Evolutionary conservation across 2,888 invertebrate species (phyloP), one percentile per base, ranked within the genome.

Genomic region (Hyles lineata): DNA sequence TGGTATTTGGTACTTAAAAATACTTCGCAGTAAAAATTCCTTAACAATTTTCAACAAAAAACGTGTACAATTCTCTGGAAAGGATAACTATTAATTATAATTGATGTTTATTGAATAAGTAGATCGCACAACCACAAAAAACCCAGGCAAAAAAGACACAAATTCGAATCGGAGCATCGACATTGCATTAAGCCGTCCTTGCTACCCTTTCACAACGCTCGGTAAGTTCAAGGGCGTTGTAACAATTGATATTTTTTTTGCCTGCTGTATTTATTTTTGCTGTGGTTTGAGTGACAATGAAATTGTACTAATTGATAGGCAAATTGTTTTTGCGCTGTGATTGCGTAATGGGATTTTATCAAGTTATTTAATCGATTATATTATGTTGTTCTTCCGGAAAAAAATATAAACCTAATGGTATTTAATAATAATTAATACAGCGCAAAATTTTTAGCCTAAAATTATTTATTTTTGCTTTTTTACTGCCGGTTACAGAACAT

Each of bases 131-230:
- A 55, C n/a, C 19, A 7, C n/a, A 55, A 55, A 55, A 55, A 55
- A 55, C 19, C n/a, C n/a, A 19, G 17, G n/a, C n/a, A 55, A 55
- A 52, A 52, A 55, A 55, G 43, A 6, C 55, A 55, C 19, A 55
- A 55, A 55, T 55, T 55, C 1, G 8, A 55, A 55, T n/a, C 19
- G 19, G n/a, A 6, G 55, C 55, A 55, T 55, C 25, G 17, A 61
- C 19, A 61, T 63, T 21, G 21, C 63, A 35, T 35, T 5, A n/a
- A 35, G 32, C 43, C 43, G 32, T 32, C 62, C 62, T 29, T 58
- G 58, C 43, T 59, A 61, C 32, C 67, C 67, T 67, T 67, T 67
- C 67, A 67, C 67, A 43, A 43, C 21, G 43, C 9, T 43, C 43
- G 11, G 43, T 67, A 67, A 67, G 67, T 67, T 67, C 67, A 67